These are phyloP conservation scores for Alectura lathami DNA, from an alignment of 2,113 vertebrate genomes.

Conservation along the genomic window DNA sequence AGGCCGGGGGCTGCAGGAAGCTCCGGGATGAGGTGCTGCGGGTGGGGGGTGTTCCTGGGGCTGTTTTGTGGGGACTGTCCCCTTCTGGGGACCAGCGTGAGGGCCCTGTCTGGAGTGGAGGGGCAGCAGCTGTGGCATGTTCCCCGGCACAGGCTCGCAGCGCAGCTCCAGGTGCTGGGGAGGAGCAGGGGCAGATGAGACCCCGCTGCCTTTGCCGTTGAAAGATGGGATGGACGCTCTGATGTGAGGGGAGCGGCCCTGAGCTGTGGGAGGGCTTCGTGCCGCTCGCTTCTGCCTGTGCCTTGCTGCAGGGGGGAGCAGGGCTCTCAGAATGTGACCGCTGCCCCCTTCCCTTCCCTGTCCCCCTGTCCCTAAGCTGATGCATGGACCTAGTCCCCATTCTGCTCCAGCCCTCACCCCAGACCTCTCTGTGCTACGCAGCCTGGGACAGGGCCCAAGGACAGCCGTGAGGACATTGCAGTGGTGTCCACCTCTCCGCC, in stretches of 20 bases:
- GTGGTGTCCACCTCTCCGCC: not conserved
- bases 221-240: not conserved
- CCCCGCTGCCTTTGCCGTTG: not conserved
- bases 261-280: not conserved
- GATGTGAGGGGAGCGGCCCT: not conserved
- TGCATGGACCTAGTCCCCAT: not conserved
- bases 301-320: not conserved
- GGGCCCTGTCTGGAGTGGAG: fast-evolving
- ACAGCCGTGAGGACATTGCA: not conserved
- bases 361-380: too few relatives aligned
- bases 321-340: fast-evolving
- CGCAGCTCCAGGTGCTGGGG: not conserved
- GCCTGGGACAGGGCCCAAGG: not conserved
- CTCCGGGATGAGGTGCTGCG: fast-evolving
- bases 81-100: not conserved
- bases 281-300: fast-evolving
- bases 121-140: not conserved
- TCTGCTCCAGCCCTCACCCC: not conserved
- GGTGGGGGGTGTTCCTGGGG: not conserved
- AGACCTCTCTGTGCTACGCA: fast-evolving
- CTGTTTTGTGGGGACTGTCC: not conserved
- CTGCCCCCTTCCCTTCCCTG: not conserved
- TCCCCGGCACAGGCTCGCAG: not conserved
- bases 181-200: not conserved
- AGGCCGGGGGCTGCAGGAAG: not conserved